These are phyloP conservation scores for Datnioides undecimradiatus DNA, from an alignment of 2,113 vertebrate genomes.

Conservation along the genomic window DNA sequence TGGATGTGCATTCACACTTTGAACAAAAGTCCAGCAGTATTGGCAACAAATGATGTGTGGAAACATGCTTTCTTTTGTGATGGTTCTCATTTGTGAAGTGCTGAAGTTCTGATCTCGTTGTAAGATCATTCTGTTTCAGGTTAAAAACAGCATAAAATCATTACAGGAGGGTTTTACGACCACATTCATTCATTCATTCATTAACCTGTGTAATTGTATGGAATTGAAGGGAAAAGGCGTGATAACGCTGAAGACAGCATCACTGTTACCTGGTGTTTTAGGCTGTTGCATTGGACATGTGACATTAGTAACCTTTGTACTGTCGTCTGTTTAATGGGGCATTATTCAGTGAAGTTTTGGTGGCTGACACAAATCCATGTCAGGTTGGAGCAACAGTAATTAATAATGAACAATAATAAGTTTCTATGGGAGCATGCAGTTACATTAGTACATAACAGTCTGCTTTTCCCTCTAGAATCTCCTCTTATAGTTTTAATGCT, in stretches of 20 bases:
- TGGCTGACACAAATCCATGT: neutral
- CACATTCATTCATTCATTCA: too few relatives aligned
- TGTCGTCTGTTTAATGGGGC: neutral
- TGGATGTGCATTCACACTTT: neutral
- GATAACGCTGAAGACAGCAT: too few relatives aligned
- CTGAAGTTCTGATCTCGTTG: neutral
- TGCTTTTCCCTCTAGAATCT: neutral
- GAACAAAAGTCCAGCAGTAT: neutral
- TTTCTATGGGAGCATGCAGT: neutral
- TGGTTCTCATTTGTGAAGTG: neutral
- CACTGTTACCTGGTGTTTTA: neutral
- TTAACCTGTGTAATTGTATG: too few relatives aligned
- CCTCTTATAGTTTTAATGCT: neutral
- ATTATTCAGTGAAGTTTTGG: neutral
- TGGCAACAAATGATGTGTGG: neutral
- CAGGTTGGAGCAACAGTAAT: neutral
- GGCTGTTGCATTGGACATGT: neutral
- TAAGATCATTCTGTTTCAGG: too few relatives aligned
- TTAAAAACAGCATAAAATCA: too few relatives aligned
- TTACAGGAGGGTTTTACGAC: too few relatives aligned
- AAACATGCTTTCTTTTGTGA: neutral
- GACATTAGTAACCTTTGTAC: neutral
- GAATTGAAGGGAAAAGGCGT: neutral
- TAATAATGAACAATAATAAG: too few relatives aligned
- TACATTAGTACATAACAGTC: neutral